Evolutionary conservation across 2,888 invertebrate genomes (phyloP).

Genomic region (Dynastes hyllus): DNA sequence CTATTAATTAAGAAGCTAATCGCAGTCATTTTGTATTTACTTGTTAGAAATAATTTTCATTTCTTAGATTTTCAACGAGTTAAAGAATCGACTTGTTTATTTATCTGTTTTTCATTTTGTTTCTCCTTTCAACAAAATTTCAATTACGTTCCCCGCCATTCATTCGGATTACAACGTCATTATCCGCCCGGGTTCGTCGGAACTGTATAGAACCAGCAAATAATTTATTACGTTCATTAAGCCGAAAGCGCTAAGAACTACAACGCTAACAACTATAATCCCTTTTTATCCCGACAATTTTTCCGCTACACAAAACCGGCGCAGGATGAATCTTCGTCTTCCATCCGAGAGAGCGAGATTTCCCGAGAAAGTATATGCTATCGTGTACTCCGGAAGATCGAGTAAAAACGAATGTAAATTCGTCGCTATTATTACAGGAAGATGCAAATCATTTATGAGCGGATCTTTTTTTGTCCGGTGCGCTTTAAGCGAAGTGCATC

Average conservation of each 20-base stretch:
- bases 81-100: too few species aligned
- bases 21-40: too few species aligned
- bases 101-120: too few species aligned
- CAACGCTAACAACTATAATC: conserved; percentile 27
- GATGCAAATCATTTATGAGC: conserved; percentile 4
- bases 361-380: too few species aligned
- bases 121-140: conserved; percentile 2
- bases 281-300: not conserved
- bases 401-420: not conserved
- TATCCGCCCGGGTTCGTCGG: not conserved
- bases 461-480: not conserved
- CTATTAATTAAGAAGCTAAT: too few species aligned
- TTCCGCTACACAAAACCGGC: conserved; percentile 14
- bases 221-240: conserved; percentile 25
- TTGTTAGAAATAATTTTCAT: too few species aligned
- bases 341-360: too few species aligned
- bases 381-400: conserved; percentile 1
- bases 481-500: not conserved
- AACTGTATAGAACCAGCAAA: conserved; percentile 8
- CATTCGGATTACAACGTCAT: conserved; percentile 9
- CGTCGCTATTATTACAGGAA: not conserved
- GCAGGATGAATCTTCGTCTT: conserved; percentile 1
- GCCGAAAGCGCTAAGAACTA: conserved; percentile 2
- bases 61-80: too few species aligned
- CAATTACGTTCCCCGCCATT: not conserved